Conservation (phyloP, 2,797 vertebrate genomes). For the Anabas testudineus region DNA sequence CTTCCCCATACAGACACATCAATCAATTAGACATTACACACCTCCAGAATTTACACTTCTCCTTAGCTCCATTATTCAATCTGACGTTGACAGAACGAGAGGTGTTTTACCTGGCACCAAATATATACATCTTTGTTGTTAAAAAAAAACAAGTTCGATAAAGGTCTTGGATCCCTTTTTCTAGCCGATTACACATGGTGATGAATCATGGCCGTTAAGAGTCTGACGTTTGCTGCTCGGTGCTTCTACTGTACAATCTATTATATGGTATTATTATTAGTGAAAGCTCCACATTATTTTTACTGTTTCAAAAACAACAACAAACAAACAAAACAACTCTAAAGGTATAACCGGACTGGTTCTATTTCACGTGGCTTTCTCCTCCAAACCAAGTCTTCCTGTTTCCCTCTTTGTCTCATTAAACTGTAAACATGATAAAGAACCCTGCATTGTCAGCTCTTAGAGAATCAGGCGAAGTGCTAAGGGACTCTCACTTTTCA, state of each 20-base stretch:
- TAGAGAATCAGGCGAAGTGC: slow-evolving; percentile 12
- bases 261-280: slow-evolving; percentile 10
- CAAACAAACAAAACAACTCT: not conserved
- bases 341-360: slow-evolving; percentile 1
- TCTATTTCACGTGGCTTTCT: slow-evolving; percentile 8
- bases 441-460: slow-evolving; percentile 17
- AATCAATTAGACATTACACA: slow-evolving; percentile 68
- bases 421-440: slow-evolving; percentile 41
- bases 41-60: slow-evolving; percentile 54
- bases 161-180: slow-evolving; percentile 5
- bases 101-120: slow-evolving; percentile 36
- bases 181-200: not conserved
- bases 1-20: slow-evolving; percentile 55
- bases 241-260: slow-evolving; percentile 17
- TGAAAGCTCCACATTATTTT: slow-evolving; percentile 13
- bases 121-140: slow-evolving; percentile 34
- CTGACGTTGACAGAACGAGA: slow-evolving; percentile 49
- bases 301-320: not conserved
- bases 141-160: slow-evolving; percentile 14
- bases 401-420: slow-evolving; percentile 18
- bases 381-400: not conserved
- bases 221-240: no score
- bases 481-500: slow-evolving; percentile 17
- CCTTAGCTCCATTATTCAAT: slow-evolving; percentile 57
- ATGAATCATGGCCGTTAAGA: slow-evolving; percentile 1